Evolutionary conservation across 1,140 invertebrate genomes (phyloP).

Genomic region (Trigoniulus corallinus): DNA sequence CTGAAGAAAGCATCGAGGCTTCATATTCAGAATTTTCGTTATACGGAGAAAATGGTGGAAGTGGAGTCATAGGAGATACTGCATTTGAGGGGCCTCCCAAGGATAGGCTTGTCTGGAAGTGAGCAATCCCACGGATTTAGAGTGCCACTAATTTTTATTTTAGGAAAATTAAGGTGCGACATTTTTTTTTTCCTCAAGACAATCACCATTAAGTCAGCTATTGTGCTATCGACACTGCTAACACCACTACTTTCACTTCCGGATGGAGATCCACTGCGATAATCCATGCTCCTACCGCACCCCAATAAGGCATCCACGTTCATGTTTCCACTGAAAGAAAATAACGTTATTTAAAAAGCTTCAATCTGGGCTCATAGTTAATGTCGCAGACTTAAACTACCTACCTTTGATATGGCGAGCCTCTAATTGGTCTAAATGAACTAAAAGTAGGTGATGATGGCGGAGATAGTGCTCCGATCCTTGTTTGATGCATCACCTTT

Average conservation of each 20-base stretch:
- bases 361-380: no score
- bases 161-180: no score
- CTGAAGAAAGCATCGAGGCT: not conserved
- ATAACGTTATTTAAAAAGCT: no score
- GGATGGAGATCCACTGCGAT: constrained; percentile 38
- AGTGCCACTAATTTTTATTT: no score
- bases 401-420: constrained; percentile 9
- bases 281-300: constrained; percentile 24
- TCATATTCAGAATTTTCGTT: not conserved
- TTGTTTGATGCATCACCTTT: not conserved
- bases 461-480: constrained; percentile 9
- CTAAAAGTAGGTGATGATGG: constrained; percentile 9
- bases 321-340: no score
- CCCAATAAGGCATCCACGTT: no score
- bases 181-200: no score
- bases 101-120: not conserved
- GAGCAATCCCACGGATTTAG: no score
- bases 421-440: constrained; percentile 7
- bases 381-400: not conserved
- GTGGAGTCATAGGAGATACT: not conserved
- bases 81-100: not conserved
- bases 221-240: constrained; percentile 37
- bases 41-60: not conserved
- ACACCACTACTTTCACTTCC: constrained; percentile 42
- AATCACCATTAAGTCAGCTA: constrained; percentile 46